Conservation (phyloP, 1,140 invertebrate species). For the Trialeurodes vaporariorum region DNA sequence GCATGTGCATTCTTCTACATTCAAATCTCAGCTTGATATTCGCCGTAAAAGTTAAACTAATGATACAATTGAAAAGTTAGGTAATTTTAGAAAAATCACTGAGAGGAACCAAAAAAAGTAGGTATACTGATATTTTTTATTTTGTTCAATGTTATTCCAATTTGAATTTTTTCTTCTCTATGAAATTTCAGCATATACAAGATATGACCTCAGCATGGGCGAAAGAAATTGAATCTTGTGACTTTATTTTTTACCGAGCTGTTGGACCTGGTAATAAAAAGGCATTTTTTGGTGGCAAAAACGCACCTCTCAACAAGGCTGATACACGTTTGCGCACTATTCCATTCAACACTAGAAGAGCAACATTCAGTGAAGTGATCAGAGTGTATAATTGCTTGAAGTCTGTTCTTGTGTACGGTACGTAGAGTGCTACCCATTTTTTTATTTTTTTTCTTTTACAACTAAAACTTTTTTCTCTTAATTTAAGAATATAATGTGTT, state of each 20-base stretch:
- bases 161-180: too few species aligned
- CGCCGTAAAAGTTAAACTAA: too few species aligned
- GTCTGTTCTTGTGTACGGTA: slow-evolving; percentile 63
- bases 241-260: slow-evolving; percentile 67
- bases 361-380: slow-evolving; percentile 69
- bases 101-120: too few species aligned
- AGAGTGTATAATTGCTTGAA: slow-evolving; percentile 58
- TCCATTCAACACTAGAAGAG: slow-evolving; percentile 69
- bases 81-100: too few species aligned
- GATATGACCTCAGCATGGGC: slow-evolving; percentile 59
- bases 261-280: slow-evolving; percentile 56
- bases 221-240: slow-evolving; percentile 49
- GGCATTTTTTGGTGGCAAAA: slow-evolving; percentile 62
- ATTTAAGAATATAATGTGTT: too few species aligned
- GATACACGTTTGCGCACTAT: slow-evolving; percentile 56
- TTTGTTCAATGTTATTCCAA: too few species aligned
- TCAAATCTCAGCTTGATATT: too few species aligned
- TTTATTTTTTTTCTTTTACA: too few species aligned
- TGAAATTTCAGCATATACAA: slow-evolving; percentile 58
- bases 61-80: too few species aligned
- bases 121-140: too few species aligned
- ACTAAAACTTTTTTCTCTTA: too few species aligned
- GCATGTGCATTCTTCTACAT: too few species aligned
- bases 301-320: slow-evolving; percentile 48
- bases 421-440: slow-evolving; percentile 24